Evolutionary conservation across 2,888 invertebrate species (phyloP), one percentile per base, ranked within the genome.

Genomic region (Mantis religiosa): DNA sequence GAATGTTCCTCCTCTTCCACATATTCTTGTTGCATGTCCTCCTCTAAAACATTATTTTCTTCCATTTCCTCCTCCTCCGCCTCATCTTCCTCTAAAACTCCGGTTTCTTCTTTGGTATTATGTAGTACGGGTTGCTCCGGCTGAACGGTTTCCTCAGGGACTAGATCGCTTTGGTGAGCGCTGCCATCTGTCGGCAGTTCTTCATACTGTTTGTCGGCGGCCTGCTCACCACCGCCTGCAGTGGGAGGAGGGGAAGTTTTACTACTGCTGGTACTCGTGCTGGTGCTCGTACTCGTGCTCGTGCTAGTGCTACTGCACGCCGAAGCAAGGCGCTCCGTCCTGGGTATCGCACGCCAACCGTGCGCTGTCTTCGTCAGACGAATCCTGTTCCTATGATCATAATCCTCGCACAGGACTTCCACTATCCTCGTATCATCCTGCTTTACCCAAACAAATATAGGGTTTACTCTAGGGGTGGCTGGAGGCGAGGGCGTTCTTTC

Each of bases 351-450:
- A 90, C 96, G 95, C 97, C 97, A 97, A 92, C 97, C 97, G 92
- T 95, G 95, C 84, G 96, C 95, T 30, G 97, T 97, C 92, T 97
- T 97, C 91, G 97, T 96, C 92, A 97, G 94, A 92, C 97, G 96
- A 92, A 97, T 96, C 90, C 97, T 96, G 94, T 97, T 97, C 90
- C 97, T 94, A 93, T 96, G 95, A 94, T 97, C 97, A 94, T 97
- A 97, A 93, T 97, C 97, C 93, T 97, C 97, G 94, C 97, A 97
- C 93, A 96, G 95, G 91, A 97, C 97, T 93, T 97, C 96, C 92
- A 97, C 96, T 93, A 97, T 97, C 92, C 95, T 95, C 90, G 96
- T 96, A 93, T 97, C 96, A 91, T 95, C 95, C 93, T 97, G 97
- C 92, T 96, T 96, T 90, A 97, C 96, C 97, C 97, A 97, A 91